phyloP scores from a whole-genome alignment of 2,797 vertebrate species.

The Anas bernieri region DNA sequence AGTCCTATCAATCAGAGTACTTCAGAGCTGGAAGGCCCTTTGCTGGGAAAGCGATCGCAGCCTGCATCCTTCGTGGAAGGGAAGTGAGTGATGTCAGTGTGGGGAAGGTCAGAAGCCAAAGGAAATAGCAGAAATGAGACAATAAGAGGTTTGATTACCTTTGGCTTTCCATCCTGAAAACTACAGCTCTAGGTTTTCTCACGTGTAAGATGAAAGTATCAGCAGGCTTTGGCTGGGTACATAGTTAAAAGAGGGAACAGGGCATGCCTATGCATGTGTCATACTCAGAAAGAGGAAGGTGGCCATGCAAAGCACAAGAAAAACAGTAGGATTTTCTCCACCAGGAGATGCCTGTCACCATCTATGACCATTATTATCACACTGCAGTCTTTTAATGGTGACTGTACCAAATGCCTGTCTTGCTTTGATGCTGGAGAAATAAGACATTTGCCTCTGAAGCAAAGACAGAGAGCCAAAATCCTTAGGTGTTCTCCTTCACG shows the following conservation, averaged over 20 bases:
- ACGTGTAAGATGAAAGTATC: background rate
- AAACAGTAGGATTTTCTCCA: background rate
- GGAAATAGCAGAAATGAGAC: conserved; percentile 17
- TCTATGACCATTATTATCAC: background rate
- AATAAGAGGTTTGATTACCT: background rate
- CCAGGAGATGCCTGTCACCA: background rate
- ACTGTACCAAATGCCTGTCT: background rate
- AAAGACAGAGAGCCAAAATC: background rate
- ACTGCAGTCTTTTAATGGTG: background rate
- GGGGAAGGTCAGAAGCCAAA: conserved; percentile 20
- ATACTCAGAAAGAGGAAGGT: background rate
- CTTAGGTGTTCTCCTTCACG: background rate
- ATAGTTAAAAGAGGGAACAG: background rate
- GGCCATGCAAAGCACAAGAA: background rate
- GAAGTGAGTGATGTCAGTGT: background rate
- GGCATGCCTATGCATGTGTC: background rate
- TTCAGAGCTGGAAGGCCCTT: conserved; percentile 1
- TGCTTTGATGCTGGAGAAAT: background rate
- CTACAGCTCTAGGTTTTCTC: background rate
- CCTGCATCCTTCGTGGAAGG: background rate
- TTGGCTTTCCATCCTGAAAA: too few species aligned
- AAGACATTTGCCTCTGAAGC: conserved; percentile 8
- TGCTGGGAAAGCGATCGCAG: background rate
- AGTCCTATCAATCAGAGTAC: background rate
- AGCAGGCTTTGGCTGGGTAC: background rate